Conservation (phyloP, 2,797 vertebrate genomes). For the Anomalospiza imberbis region DNA sequence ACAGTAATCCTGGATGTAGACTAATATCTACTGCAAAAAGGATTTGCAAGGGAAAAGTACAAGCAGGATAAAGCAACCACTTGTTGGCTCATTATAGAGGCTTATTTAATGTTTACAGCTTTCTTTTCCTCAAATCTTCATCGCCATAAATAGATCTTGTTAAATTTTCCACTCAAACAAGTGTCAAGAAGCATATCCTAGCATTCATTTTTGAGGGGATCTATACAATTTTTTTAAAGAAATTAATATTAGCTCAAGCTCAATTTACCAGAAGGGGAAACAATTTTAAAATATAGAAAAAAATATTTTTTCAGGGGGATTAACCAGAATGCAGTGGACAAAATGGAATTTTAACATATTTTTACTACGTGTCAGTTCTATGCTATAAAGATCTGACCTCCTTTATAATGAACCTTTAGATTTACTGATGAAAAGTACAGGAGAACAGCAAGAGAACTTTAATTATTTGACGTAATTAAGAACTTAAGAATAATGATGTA, state of each 20-base stretch:
- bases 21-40: not conserved
- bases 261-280: not conserved
- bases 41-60: not conserved
- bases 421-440: not conserved
- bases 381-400: not conserved
- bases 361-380: not conserved
- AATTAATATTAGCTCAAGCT: not conserved
- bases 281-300: not conserved
- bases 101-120: not conserved
- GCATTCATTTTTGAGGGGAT: not conserved
- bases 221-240: not conserved
- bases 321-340: not conserved
- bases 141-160: not conserved
- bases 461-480: not conserved
- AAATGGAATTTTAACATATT: not conserved
- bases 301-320: not conserved
- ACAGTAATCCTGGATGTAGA: not conserved
- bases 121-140: not conserved
- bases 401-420: not conserved
- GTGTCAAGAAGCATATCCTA: accelerated
- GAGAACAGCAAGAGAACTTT: not conserved
- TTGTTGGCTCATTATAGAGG: not conserved
- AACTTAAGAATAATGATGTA: not conserved
- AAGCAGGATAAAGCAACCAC: not conserved
- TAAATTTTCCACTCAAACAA: not conserved